phyloP scores from a whole-genome alignment of 1,140 invertebrate genomes.

The honey bee (Apis mellifera) region Amel_HAv3.1 CM009935.2:3430001-3430500 shows the following conservation, averaged over 20 bases:
- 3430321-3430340: slow-evolving; percentile 59
- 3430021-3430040: slow-evolving; percentile 23
- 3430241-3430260: too few species aligned
- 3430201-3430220: too few species aligned
- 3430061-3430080: neutral
- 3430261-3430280: neutral
- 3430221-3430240: too few species aligned
- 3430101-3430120: neutral
- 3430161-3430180: too few species aligned
- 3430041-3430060: slow-evolving; percentile 29
- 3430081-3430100: slow-evolving; percentile 10
- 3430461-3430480: slow-evolving; percentile 10
- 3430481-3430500: slow-evolving; percentile 44
- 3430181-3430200: too few species aligned
- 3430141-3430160: too few species aligned
- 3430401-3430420: slow-evolving; percentile 60
- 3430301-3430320: slow-evolving; percentile 42
- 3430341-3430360: slow-evolving; percentile 65
- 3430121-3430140: neutral
- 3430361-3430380: slow-evolving; percentile 69
- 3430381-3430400: slow-evolving; percentile 70
- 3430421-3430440: slow-evolving; percentile 44
- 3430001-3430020: slow-evolving; percentile 40
- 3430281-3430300: slow-evolving; percentile 9
- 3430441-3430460: slow-evolving; percentile 43